These are phyloP conservation scores for Zygothrica quintamaculata DNA, from an alignment of 2,888 invertebrate species.

Conservation along the genomic window DNA sequence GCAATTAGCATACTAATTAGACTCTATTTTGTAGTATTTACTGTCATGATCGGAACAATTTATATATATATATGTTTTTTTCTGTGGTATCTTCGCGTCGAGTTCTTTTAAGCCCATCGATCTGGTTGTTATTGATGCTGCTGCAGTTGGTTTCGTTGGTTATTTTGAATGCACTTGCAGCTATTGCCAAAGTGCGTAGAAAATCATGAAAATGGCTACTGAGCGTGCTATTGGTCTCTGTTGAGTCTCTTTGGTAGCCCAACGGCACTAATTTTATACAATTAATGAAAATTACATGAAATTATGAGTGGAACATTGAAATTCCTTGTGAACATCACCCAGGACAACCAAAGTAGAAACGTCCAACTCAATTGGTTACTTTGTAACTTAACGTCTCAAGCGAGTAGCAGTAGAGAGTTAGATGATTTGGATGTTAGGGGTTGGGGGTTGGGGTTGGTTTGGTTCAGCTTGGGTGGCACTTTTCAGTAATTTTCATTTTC, in stretches of 20 bases:
- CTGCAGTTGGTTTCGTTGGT: not conserved
- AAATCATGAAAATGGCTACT: slow-evolving; percentile 77
- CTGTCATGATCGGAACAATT: no score
- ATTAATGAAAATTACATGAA: slow-evolving; percentile 77
- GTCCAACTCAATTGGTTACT: slow-evolving; percentile 47
- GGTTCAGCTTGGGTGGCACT: slow-evolving; percentile 47
- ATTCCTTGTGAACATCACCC: slow-evolving; percentile 78
- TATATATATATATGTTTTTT: no score
- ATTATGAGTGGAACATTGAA: slow-evolving; percentile 77
- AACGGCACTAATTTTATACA: slow-evolving; percentile 76
- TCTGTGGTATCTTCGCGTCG: slow-evolving; percentile 6
- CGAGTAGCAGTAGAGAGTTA: not conserved
- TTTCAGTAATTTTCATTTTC: slow-evolving; percentile 39
- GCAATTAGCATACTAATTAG: no score
- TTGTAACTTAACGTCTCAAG: slow-evolving; percentile 20
- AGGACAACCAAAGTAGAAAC: slow-evolving; percentile 62
- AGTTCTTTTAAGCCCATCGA: not conserved
- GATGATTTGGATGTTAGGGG: no score
- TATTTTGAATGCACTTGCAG: slow-evolving; percentile 62
- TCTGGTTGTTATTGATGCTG: slow-evolving; percentile 7
- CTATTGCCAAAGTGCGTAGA: slow-evolving; percentile 69
- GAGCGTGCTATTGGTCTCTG: slow-evolving; percentile 21
- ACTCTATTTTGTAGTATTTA: no score
- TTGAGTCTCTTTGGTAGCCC: slow-evolving; percentile 29
- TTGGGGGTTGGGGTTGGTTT: not conserved